phyloP scores from a whole-genome alignment of 2,797 vertebrate genomes.

The Anomalospiza imberbis region DNA sequence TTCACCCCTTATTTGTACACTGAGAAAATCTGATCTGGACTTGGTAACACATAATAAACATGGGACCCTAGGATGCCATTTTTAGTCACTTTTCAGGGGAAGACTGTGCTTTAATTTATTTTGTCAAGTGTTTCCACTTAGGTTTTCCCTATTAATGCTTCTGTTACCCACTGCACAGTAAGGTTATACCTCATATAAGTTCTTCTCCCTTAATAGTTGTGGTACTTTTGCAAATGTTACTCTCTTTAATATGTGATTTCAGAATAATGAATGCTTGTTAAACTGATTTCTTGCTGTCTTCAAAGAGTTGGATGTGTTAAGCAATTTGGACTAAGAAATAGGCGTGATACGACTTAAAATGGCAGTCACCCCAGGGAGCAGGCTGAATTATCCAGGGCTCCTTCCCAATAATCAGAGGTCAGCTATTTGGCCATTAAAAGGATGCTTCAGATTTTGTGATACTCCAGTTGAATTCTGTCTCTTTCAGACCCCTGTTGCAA shows the following conservation, averaged over 20 bases:
- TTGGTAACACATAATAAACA: slow-evolving; percentile 65
- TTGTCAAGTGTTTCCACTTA: slow-evolving; percentile 70
- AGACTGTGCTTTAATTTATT: slow-evolving; percentile 56
- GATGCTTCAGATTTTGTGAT: neutral
- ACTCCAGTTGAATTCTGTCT: neutral
- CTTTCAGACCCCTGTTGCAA: neutral
- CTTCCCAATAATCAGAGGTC: slow-evolving; percentile 30
- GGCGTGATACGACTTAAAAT: slow-evolving; percentile 17
- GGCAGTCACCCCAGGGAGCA: neutral
- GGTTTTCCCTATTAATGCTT: slow-evolving; percentile 57
- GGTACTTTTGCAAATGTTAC: slow-evolving; percentile 37
- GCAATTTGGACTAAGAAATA: slow-evolving; percentile 44
- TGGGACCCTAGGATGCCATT: slow-evolving; percentile 58
- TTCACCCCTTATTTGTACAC: slow-evolving; percentile 62
- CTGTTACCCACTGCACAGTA: slow-evolving; percentile 38
- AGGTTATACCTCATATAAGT: slow-evolving; percentile 45
- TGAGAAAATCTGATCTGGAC: slow-evolving; percentile 61
- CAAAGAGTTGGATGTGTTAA: slow-evolving; percentile 44
- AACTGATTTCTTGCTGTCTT: slow-evolving; percentile 55
- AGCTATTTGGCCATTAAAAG: neutral
- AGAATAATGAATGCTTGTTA: slow-evolving; percentile 66
- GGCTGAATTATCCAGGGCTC: neutral
- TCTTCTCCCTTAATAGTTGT: slow-evolving; percentile 42
- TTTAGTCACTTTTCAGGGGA: slow-evolving; percentile 55
- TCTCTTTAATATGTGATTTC: slow-evolving; percentile 48